phyloP scores from a whole-genome alignment of 2,888 invertebrate genomes.

The Siphlonurus alternatus region DNA sequence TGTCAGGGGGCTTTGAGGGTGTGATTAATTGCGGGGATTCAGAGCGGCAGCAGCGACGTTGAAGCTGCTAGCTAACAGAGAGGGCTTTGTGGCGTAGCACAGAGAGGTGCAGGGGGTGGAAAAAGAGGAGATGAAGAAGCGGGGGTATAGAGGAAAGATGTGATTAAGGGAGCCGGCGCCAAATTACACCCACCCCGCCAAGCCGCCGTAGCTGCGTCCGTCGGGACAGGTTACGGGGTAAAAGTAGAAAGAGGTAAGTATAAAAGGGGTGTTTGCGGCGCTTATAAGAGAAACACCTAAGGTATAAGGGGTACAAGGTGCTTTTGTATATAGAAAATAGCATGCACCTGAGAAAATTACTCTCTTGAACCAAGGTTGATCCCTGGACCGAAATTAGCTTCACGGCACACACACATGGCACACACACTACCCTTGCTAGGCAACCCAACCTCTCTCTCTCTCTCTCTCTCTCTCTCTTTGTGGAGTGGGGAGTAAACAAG shows the following conservation, averaged over 20 bases:
- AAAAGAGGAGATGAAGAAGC: constrained; percentile 1
- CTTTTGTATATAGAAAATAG: neutral
- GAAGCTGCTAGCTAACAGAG: neutral
- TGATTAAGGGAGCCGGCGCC: constrained; percentile 1
- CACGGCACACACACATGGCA: too few species aligned
- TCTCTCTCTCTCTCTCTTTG: neutral
- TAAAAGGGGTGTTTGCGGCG: neutral
- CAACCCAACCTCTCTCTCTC: neutral
- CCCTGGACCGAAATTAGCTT: constrained; percentile 1
- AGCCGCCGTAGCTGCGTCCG: neutral
- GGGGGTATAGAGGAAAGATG: neutral
- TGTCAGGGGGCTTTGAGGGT: constrained; percentile 27
- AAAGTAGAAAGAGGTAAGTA: neutral
- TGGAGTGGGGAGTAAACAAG: constrained; percentile 1
- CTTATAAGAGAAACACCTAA: too few species aligned
- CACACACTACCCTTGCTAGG: neutral
- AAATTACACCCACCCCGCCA: neutral
- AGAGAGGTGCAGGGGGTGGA: neutral
- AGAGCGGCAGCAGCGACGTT: constrained; percentile 13
- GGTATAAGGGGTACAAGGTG: neutral
- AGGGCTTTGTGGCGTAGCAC: constrained; percentile 8
- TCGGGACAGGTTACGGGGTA: neutral
- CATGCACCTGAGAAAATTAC: constrained; percentile 4
- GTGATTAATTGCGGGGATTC: constrained; percentile 29
- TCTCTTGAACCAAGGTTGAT: constrained; percentile 3